Evolutionary conservation across 2,113 vertebrate genomes (phyloP).

Genomic region (Ahaetulla prasina): DNA sequence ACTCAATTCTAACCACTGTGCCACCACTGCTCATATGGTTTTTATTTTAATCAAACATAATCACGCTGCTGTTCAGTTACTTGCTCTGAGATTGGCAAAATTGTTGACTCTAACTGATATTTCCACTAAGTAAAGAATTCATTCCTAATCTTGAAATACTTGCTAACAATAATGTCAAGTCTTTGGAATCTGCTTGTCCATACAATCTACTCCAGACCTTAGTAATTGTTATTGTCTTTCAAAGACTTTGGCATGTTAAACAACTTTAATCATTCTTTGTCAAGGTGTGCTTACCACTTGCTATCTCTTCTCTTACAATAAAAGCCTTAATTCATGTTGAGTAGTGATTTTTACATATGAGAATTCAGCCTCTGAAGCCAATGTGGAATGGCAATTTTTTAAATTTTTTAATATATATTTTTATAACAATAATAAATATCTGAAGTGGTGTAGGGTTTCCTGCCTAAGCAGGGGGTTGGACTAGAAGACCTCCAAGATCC

Average conservation of each 20-base stretch:
- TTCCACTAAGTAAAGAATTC: not conserved
- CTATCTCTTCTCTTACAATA: not conserved
- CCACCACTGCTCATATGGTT: not conserved
- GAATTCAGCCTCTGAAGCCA: not conserved
- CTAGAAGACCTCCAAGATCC: too few species aligned
- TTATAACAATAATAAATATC: not conserved
- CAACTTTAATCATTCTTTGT: not conserved
- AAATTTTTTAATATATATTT: not conserved
- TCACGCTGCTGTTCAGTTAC: not conserved
- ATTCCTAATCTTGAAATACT: slow-evolving; percentile 7
- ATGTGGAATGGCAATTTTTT: not conserved
- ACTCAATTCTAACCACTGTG: too few species aligned
- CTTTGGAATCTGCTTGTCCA: not conserved
- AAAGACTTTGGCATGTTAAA: not conserved
- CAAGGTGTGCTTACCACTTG: not conserved
- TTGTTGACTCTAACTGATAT: not conserved
- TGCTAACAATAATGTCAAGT: not conserved
- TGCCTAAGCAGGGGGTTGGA: too few species aligned
- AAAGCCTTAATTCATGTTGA: not conserved
- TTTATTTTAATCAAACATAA: slow-evolving; percentile 23
- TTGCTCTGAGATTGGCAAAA: not conserved
- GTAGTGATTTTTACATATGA: not conserved
- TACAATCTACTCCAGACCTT: not conserved
- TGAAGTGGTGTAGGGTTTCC: too few species aligned
- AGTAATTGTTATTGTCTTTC: not conserved